phyloP scores from a whole-genome alignment of 2,888 invertebrate species.

The Lycia hirtaria region DNA sequence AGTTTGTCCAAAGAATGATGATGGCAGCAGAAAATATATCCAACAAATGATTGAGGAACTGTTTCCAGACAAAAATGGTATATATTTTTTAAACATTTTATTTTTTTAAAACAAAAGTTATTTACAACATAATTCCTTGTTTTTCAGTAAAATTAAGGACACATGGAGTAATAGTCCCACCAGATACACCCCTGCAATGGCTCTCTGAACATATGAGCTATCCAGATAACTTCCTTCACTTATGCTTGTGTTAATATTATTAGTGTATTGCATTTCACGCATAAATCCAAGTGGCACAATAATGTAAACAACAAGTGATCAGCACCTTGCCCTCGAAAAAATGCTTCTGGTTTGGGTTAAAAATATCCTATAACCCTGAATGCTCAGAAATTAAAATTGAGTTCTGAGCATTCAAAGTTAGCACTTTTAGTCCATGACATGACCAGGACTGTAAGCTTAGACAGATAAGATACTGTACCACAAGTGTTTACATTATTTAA shows the following conservation, averaged over 20 bases:
- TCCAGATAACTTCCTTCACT: conserved; percentile 99
- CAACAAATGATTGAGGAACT: conserved; percentile 89
- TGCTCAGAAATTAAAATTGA: too few species aligned
- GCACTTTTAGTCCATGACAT: too few species aligned
- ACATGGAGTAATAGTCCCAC: conserved; percentile 95
- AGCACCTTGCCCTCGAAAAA: too few species aligned
- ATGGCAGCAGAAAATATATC: conserved; percentile 90
- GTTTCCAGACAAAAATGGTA: conserved; percentile 86
- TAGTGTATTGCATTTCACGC: background rate
- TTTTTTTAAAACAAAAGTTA: conserved; percentile 16
- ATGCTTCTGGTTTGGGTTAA: too few species aligned
- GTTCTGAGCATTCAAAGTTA: too few species aligned
- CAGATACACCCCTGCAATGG: conserved; percentile 97
- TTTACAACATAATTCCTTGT: conserved; percentile 26
- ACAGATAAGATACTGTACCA: too few species aligned
- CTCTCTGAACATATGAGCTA: conserved; percentile 98
- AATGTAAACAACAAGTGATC: too few species aligned
- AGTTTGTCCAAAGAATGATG: conserved; percentile 90
- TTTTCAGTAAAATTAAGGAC: conserved; percentile 91
- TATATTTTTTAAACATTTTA: conserved; percentile 6
- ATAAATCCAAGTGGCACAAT: too few species aligned
- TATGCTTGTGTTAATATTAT: conserved; percentile 83
- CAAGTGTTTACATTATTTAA: too few species aligned
- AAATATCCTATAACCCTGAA: too few species aligned
- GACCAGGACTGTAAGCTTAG: too few species aligned